These are phyloP conservation scores for Dinoponera quadriceps DNA, from an alignment of 1,140 invertebrate genomes.

Conservation along the genomic window DNA sequence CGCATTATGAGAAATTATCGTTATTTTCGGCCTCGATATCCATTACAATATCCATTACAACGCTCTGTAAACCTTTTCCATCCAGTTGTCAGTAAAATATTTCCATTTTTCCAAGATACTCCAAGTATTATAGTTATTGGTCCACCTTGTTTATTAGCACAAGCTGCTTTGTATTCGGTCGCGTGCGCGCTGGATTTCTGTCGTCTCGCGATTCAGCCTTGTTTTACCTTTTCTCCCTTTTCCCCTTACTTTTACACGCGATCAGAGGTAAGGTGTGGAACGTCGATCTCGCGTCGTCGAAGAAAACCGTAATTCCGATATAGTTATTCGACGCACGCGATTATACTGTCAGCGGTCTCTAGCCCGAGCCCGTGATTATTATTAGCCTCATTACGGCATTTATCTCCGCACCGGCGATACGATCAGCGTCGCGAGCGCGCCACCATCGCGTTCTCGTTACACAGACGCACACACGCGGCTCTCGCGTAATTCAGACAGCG, in stretches of 20 bases:
- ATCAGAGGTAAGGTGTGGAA: neutral
- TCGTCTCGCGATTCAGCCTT: neutral
- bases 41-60: too few species aligned
- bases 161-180: too few species aligned
- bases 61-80: too few species aligned
- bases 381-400: slow-evolving; percentile 8
- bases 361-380: neutral
- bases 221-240: too few species aligned
- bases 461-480: neutral
- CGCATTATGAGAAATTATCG: too few species aligned
- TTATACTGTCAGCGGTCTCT: slow-evolving; percentile 15
- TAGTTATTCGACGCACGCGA: neutral
- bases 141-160: too few species aligned
- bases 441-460: slow-evolving; percentile 6
- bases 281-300: neutral
- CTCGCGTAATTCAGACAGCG: slow-evolving; percentile 20
- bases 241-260: neutral
- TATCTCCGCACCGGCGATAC: neutral
- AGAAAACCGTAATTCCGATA: slow-evolving; percentile 12
- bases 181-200: too few species aligned
- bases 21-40: too few species aligned
- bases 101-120: too few species aligned
- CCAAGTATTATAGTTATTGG: too few species aligned
- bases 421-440: slow-evolving; percentile 27
- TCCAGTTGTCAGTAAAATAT: too few species aligned